phyloP scores from a whole-genome alignment of 2,888 invertebrate genomes.

The Bursaphelenchus okinawaensis region DNA sequence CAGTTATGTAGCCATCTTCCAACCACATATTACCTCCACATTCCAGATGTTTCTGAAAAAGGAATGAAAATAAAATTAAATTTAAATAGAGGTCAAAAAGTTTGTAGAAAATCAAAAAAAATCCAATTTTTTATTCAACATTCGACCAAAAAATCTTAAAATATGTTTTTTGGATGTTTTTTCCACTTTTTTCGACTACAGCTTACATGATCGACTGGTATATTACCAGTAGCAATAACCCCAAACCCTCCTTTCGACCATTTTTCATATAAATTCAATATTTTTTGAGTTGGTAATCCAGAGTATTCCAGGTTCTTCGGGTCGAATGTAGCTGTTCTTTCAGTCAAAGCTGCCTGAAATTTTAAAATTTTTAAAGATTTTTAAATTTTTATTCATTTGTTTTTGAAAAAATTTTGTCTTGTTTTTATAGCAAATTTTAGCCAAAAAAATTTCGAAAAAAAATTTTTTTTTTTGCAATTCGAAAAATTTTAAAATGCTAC shows the following conservation, averaged over 20 bases:
- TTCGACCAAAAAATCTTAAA: too few relatives aligned
- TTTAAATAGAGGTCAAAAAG: neutral
- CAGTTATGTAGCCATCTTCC: conserved; percentile 18
- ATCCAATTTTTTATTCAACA: too few relatives aligned
- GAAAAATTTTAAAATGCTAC: too few relatives aligned
- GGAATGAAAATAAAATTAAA: neutral
- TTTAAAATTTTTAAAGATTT: too few relatives aligned
- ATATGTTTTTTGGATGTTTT: too few relatives aligned
- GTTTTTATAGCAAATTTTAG: too few relatives aligned
- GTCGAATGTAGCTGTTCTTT: conserved; percentile 1
- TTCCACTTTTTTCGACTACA: too few relatives aligned
- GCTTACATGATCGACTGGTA: conserved; percentile 26
- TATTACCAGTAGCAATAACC: conserved; percentile 40
- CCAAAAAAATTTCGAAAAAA: too few relatives aligned
- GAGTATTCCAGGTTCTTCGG: conserved; percentile 6
- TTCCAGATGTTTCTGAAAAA: conserved; percentile 30
- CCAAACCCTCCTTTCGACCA: conserved; percentile 43
- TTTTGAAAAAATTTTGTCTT: too few relatives aligned
- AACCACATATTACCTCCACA: conserved; percentile 40
- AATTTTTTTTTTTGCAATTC: too few relatives aligned
- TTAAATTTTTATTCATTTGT: too few relatives aligned
- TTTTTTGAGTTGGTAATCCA: conserved; percentile 34
- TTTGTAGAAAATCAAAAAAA: too few relatives aligned
- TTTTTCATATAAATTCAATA: conserved; percentile 35
- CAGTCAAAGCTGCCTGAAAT: conserved; percentile 8